Evolutionary conservation across 2,113 vertebrate genomes (phyloP).

Genomic region (Odocoileus hemionus): DNA sequence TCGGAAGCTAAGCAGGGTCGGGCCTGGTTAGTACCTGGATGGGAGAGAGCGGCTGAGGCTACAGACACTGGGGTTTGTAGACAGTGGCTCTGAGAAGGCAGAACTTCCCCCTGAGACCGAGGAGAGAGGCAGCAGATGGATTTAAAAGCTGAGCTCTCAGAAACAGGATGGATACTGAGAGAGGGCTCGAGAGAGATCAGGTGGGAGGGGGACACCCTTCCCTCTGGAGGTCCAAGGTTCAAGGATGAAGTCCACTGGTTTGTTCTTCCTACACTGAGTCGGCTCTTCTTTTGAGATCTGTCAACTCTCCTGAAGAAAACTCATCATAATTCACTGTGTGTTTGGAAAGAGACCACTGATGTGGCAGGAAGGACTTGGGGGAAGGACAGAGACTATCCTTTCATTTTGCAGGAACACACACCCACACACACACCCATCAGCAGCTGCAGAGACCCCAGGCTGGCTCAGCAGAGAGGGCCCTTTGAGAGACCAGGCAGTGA

Average conservation of each 20-base stretch:
- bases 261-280: neutral
- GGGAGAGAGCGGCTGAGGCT: neutral
- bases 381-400: neutral
- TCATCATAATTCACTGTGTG: neutral
- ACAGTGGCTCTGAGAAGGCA: neutral
- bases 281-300: neutral
- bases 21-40: no score
- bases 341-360: neutral
- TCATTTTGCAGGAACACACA: neutral
- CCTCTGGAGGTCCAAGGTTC: neutral
- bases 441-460: neutral
- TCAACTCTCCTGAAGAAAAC: neutral
- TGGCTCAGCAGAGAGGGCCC: neutral
- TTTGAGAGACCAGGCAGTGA: neutral
- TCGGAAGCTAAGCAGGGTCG: no score
- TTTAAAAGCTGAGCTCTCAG: neutral
- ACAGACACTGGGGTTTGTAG: neutral
- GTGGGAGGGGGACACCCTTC: neutral
- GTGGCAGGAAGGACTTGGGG: neutral
- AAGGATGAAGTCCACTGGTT: neutral
- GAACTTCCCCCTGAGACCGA: neutral
- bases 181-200: neutral
- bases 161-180: neutral
- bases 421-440: neutral
- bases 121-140: neutral